phyloP scores from a whole-genome alignment of 2,888 invertebrate genomes.

The Diploptera punctata region DNA sequence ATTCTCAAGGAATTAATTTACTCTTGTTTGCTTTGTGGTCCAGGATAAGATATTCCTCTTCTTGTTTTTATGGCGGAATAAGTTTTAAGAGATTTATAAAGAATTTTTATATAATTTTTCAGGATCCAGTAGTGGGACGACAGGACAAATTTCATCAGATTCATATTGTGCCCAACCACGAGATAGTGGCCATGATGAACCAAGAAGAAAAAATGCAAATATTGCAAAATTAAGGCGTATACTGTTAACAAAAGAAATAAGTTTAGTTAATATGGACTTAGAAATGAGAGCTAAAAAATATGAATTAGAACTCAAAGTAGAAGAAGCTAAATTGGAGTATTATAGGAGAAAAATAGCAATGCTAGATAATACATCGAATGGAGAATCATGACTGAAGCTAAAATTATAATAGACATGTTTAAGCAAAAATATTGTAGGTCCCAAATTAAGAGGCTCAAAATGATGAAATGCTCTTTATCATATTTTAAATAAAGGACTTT shows the following conservation, averaged over 20 bases:
- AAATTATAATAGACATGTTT: too few species aligned
- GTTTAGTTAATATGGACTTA: slow-evolving; percentile 34
- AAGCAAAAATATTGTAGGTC: too few species aligned
- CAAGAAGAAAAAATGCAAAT: slow-evolving; percentile 25
- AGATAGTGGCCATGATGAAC: slow-evolving; percentile 13
- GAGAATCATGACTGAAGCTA: slow-evolving; percentile 12
- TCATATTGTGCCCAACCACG: too few species aligned
- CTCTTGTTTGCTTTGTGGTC: too few species aligned
- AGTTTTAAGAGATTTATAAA: too few species aligned
- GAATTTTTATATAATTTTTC: too few species aligned
- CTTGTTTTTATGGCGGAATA: too few species aligned
- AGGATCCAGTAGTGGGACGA: slow-evolving; percentile 15
- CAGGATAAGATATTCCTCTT: too few species aligned
- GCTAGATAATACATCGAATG: background rate
- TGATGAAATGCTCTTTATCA: too few species aligned
- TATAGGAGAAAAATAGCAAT: slow-evolving; percentile 35
- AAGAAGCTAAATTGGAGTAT: slow-evolving; percentile 39
- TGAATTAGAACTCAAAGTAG: slow-evolving; percentile 35
- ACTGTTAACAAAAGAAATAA: slow-evolving; percentile 35
- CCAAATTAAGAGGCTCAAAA: too few species aligned
- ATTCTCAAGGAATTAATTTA: too few species aligned
- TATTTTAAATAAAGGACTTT: too few species aligned
- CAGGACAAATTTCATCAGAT: slow-evolving; percentile 5
- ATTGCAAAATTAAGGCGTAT: slow-evolving; percentile 25
- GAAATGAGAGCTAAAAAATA: slow-evolving; percentile 37